These are phyloP conservation scores for Macheiramphus alcinus DNA, from an alignment of 2,113 vertebrate genomes.

Conservation along the genomic window DNA sequence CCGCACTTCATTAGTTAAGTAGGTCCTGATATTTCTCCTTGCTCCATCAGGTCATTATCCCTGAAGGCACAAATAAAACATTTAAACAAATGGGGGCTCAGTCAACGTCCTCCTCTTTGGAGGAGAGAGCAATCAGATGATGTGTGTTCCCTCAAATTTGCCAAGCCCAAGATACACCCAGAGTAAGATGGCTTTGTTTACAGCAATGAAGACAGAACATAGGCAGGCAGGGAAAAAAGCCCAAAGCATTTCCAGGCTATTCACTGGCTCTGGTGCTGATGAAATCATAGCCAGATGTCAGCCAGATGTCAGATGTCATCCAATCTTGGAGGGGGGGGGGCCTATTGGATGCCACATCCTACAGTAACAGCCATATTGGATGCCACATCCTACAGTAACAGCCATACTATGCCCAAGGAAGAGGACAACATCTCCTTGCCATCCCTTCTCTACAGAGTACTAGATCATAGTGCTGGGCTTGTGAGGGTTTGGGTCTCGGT, in stretches of 20 bases:
- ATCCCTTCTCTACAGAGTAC: neutral
- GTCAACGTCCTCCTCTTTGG: neutral
- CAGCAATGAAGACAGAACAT: neutral
- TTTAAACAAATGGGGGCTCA: neutral
- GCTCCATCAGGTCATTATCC: constrained; percentile 12
- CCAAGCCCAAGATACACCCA: neutral
- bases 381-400: neutral
- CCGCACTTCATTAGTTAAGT: constrained; percentile 11
- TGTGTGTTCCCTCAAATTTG: neutral
- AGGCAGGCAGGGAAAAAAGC: neutral
- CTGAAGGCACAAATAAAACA: constrained; percentile 14
- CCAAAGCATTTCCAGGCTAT: neutral
- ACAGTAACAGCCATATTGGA: neutral
- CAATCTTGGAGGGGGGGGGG: neutral
- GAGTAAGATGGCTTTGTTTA: constrained; percentile 2
- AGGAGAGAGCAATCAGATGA: neutral
- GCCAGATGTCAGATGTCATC: constrained; percentile 12
- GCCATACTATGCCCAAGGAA: neutral
- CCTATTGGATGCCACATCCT: neutral
- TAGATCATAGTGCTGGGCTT: fast-evolving
- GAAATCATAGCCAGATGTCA: constrained; percentile 32
- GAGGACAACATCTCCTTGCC: neutral
- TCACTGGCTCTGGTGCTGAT: neutral
- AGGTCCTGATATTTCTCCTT: neutral
- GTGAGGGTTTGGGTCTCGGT: neutral